phyloP scores from a whole-genome alignment of 2,888 invertebrate species.

The Serrognathus titanus region DNA sequence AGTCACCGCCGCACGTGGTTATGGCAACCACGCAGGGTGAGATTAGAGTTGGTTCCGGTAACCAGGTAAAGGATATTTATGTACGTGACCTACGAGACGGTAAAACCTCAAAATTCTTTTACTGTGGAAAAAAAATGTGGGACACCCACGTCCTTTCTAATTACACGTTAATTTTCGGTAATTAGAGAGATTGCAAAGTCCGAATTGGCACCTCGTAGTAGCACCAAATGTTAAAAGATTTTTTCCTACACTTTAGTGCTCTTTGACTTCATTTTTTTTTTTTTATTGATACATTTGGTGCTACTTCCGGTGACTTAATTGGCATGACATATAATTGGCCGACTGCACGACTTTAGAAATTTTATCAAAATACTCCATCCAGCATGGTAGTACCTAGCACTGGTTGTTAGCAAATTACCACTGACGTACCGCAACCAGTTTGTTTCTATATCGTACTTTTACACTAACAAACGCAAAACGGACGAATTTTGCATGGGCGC shows the following conservation, averaged over 20 bases:
- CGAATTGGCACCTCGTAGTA: slow-evolving; percentile 5
- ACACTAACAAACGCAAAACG: too few relatives aligned
- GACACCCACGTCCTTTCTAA: too few relatives aligned
- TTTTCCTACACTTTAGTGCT: background rate
- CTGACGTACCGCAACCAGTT: slow-evolving; percentile 31
- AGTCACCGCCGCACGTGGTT: background rate
- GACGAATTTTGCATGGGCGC: too few relatives aligned
- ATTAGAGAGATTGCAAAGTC: background rate
- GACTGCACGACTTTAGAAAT: slow-evolving; percentile 30
- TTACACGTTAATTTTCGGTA: too few relatives aligned
- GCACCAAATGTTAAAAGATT: background rate
- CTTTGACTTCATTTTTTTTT: slow-evolving; percentile 3
- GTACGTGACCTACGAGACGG: slow-evolving; percentile 50
- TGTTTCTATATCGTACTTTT: background rate
- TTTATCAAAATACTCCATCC: slow-evolving; percentile 14
- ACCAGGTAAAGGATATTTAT: slow-evolving; percentile 70
- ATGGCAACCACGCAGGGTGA: slow-evolving; percentile 71
- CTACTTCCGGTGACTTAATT: slow-evolving; percentile 13
- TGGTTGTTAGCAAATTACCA: slow-evolving; percentile 29
- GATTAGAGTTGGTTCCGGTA: slow-evolving; percentile 74
- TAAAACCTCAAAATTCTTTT: slow-evolving; percentile 9
- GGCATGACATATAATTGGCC: slow-evolving; percentile 20
- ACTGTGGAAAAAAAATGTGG: slow-evolving; percentile 3
- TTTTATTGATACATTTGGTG: slow-evolving; percentile 9
- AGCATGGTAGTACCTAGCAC: slow-evolving; percentile 26